A percentile compares a stretch with the other conserved stretches of the same genome.
These are phyloP conservation scores for Hemiscyllium ocellatum DNA, from an alignment of 2,113 vertebrate genomes.

Conservation along the genomic window DNA sequence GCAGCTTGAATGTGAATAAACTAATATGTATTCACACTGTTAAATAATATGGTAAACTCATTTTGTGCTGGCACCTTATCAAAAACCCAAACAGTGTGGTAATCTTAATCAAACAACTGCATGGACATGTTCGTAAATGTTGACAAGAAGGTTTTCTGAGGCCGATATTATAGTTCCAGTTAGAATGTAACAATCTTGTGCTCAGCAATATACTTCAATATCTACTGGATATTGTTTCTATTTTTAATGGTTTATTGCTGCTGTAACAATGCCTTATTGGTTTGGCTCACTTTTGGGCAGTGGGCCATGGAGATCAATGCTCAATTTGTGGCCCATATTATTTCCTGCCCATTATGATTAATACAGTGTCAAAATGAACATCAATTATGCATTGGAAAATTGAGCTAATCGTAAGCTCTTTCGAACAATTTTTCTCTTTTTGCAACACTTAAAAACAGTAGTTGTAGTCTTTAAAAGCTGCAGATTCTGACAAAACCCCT, in stretches of 20 bases:
- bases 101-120: not conserved
- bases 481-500: not conserved
- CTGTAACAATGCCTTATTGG: not conserved
- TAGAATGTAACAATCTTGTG: not conserved
- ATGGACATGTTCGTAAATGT: not conserved
- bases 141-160: not conserved
- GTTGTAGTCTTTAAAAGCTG: not conserved
- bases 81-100: not conserved
- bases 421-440: not conserved
- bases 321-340: not conserved
- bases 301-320: not conserved
- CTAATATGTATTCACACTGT: not conserved
- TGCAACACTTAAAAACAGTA: not conserved
- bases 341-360: not conserved
- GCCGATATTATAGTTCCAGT: not conserved
- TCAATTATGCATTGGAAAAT: not conserved
- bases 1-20: not conserved
- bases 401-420: not conserved
- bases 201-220: not conserved
- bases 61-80: not conserved
- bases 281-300: not conserved
- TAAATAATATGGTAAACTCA: not conserved
- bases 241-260: not conserved
- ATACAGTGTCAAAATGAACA: not conserved
- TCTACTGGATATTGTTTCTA: not conserved